Evolutionary conservation across 1,140 invertebrate genomes (phyloP), one percentile per base, ranked within the genome.

Genomic region (Eufriesea mexicana): DNA sequence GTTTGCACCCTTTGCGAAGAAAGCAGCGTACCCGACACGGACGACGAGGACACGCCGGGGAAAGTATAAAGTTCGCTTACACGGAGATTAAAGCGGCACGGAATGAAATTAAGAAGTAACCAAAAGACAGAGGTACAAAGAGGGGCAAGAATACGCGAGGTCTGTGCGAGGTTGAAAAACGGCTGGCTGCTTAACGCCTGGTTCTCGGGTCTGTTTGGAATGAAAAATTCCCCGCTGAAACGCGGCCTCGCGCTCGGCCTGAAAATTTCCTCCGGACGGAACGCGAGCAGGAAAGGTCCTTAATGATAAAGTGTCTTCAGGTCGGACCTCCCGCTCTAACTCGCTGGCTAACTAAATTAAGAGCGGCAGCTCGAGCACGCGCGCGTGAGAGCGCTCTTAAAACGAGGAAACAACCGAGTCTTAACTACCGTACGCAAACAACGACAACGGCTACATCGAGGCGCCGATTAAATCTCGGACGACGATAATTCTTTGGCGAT

Each of bases 331-430:
- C 28, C 55, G 75, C 28, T 83, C 47, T 49, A 18, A 74, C 70
- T 49, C n/a, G 64, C 2, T 20, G 51, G 47, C 61, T 76, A 76
- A 79, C 76, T 62, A 83, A 83, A 83, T 83, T 83, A 83, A 83
- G 59, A 66, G 67, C 55, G 54, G 81, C 55, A 28, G 61, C 35
- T 45, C n/a, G 64, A 57, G 28, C 35, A 45, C 54, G 42, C 10
- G 18, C 42, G 25, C n/a, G 45, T 14, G 23, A 66, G 42, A 45
- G 20, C 79, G 55, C 64, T 55, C 55, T 83, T 79, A 72, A 79
- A 79, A 79, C 57, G 49, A 42, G 64, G 57, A 70, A 83, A 77
- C 64, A 59, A 45, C 61, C 73, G 66, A 57, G 54, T 73, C 62
- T 72, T 61, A 74, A 84, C 54, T 70, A 79, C 75, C 49, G 80